Base-by-base conservation (phyloP, 2,113 vertebrate species). In the Oplegnathus fasciatus region DNA sequence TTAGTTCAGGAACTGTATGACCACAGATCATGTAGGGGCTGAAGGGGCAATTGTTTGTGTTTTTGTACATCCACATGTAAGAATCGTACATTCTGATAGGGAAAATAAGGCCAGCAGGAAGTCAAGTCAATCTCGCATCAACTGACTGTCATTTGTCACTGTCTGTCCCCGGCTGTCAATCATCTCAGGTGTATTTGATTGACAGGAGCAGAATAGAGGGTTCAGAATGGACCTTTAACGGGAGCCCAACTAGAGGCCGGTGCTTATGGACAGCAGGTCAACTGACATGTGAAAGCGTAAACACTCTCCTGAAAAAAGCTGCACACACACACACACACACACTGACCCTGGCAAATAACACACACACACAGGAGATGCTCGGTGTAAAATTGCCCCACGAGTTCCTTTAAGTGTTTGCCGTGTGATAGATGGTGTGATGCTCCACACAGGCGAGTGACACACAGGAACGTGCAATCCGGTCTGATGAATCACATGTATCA, bases 151-250 rank as follows among this genome's bases (percentile, higher is more conserved):
- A 32, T 64, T 40, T 78, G 44, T 67, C 50, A 48, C 52, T 22
- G 55, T 80, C 66, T 8, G 44, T 18, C 52, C 17, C 58, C 42
- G 11, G 76, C 65, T 74, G 84, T 42, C 84, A 77, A 69, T 89
- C 84, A 89, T 37, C 58, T 32, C 0, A 0, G 26, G 18, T 26
- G 26, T 1, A 0, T 61, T 40, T 83, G 87, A 89, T 60, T 58
- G 80, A 78, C 80, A 86, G 80, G n/a, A 65, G 68, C 42, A 13
- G n/a, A 54, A 42, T 9, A 20, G 14, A 24, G 64, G 57, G 69
- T 37, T 75, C 26, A 48, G 18, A 58, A 65, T 54, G 64, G 48
- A 48, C 8, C n/a, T 18, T 32, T 54, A 46, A 50, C 46, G 67
- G 6, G 34, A 70, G 24, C 28, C 15, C 61, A 42, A 48, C 30